Evolutionary conservation across 2,113 vertebrate genomes (phyloP), one percentile per base, ranked within the genome.

Genomic region (Mobula hypostoma): DNA sequence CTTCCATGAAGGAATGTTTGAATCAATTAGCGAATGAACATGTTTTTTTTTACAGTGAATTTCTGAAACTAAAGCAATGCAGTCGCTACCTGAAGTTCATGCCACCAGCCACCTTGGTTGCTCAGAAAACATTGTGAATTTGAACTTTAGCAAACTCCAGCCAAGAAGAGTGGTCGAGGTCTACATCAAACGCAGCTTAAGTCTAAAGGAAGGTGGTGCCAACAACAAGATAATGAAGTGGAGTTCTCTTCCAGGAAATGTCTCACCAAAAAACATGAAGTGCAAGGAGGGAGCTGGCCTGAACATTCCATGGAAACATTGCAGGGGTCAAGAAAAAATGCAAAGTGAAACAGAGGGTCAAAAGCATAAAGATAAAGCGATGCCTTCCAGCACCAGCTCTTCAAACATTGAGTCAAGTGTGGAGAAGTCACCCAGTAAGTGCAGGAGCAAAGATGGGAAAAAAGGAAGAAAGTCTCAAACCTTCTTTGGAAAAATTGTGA

Each of bases 121-220:
- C 21, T 0, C 68, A 56, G 68, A 93, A 1, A 93, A 29, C 56
- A 11, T 40, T 21, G 36, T 93, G 17, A 74, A 11, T 56, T 2
- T 93, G 21, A 93, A 56, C 1, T 0, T 97, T 95, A 97, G 96
- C 88, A 95, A 95, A 82, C 36, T 94, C 0, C 96, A 94, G 17
- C 80, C 96, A 85, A 95, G 95, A 91, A 97, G 96, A 2, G 96
- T 98, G 93, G 95, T 98, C 63, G 98, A 98, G 95, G 96, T 97
- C 0, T 96, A 97, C 0, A 96, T 98, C 61, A 96, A 96, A 85
- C 96, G 96, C 94, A 96, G 97, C 1, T 94, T 98, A 94, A 98
- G 98, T 94, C 95, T 97, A 85, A 96, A 96, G 0, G 97, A 98
- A 0, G 95, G 94, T 2, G 21, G 5, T 94, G 0, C 15, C 63